Base-by-base conservation (phyloP, 2,888 invertebrate species). In the Allolobophora icterica region DNA sequence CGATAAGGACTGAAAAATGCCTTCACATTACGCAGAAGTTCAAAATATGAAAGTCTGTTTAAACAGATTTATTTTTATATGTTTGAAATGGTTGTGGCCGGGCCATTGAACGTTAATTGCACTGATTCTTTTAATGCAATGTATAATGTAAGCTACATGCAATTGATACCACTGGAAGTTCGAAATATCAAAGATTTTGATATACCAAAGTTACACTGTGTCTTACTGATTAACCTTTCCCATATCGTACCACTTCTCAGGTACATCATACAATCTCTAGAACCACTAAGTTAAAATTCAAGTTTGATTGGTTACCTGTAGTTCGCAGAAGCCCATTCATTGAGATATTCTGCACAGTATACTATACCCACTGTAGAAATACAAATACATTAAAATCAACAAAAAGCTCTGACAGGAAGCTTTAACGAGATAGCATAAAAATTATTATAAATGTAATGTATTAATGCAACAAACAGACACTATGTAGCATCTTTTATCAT, bases 341-440 rank as follows among this genome's bases (percentile, higher is more conserved):
- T 98, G 93, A 98, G 97, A 94, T 96, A 97, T 96, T 98, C 98
- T 38, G 98, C 98, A 95, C 97, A 98, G 95, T 98, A 98, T 30
- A 98, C 98, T 92, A 98, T 95, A 84, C 97, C 96, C 94, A 98
- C 98, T 98, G 96, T 92, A 97, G 97, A 93, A 95, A 93, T 91
- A 90, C 35, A 84, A 52, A 89, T 2, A 89, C 45, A 24, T n/a
- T 30, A 71, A n/a, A n/a, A 71, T n/a, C 11, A n/a, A 71, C 5
- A n/a, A n/a, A 71, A 52, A 21, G 24, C 5, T 21, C 52, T 45
- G 45, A 45, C 45, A 52, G 24, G 6, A 71, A 13, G 71, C n/a
- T 71, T 8, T 71, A n/a, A 30, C 17, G 45, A 45, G 17, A 45
- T 45, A 19, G 45, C 15, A 45, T 45, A 45, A 45, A n/a, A n/a